A percentile compares a stretch with the other conserved stretches of the same genome.
These are phyloP conservation scores for Garrulus glandarius DNA, from an alignment of 2,797 vertebrate genomes.

Conservation along the genomic window DNA sequence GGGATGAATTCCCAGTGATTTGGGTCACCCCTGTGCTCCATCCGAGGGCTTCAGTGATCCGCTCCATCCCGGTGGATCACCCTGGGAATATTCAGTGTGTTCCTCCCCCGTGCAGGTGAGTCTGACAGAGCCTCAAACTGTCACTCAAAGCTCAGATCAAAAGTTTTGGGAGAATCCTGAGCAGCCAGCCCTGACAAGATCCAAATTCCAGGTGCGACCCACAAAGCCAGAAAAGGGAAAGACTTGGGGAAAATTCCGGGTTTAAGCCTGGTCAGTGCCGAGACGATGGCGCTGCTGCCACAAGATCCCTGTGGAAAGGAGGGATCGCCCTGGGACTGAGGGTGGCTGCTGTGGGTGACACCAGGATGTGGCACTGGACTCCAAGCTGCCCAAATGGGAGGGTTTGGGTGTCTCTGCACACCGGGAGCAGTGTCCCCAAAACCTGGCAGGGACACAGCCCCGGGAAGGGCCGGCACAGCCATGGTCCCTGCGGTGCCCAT, in stretches of 20 bases:
- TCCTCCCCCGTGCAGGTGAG: background rate
- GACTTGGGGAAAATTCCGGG: background rate
- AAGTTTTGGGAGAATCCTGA: background rate
- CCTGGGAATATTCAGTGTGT: background rate
- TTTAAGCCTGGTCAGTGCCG: background rate
- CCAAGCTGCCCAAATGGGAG: fast-evolving
- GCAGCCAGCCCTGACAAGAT: background rate
- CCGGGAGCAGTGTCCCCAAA: background rate
- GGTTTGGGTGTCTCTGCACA: background rate
- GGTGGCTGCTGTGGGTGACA: background rate
- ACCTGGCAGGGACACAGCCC: background rate
- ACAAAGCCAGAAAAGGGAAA: background rate
- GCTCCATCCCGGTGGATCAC: fast-evolving
- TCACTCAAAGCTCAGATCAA: background rate
- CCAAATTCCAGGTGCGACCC: fast-evolving
- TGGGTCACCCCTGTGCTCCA: background rate
- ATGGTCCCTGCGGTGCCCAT: fast-evolving
- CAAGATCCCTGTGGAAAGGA: fast-evolving
- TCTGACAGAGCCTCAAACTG: background rate
- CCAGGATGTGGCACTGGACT: background rate
- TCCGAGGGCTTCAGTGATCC: fast-evolving
- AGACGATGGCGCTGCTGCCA: background rate
- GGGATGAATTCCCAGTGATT: background rate
- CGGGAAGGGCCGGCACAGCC: background rate
- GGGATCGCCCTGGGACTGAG: background rate